These are phyloP conservation scores for Nectonema munidae DNA, from an alignment of 2,888 invertebrate species.

Conservation along the genomic window DNA sequence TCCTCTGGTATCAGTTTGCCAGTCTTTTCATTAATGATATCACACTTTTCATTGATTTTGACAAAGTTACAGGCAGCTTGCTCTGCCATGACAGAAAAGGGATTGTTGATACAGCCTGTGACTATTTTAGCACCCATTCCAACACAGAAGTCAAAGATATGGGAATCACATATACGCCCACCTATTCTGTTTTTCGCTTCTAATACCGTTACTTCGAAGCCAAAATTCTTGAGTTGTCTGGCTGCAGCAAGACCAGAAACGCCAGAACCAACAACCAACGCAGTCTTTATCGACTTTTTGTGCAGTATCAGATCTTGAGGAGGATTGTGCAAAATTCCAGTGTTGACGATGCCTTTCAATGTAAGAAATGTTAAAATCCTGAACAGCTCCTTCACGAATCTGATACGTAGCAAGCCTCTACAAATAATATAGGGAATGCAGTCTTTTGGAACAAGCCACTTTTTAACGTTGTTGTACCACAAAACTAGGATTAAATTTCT, in stretches of 20 bases:
- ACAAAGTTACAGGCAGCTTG: neutral
- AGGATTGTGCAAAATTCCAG: conserved; percentile 20
- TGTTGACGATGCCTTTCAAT: conserved; percentile 22
- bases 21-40: neutral
- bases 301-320: conserved; percentile 18
- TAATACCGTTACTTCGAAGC: conserved; percentile 24
- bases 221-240: conserved; percentile 24
- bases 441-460: conserved; percentile 22
- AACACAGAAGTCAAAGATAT: neutral
- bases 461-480: conserved; percentile 22
- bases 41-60: conserved; percentile 2
- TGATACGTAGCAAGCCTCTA: conserved; percentile 23
- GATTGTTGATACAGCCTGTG: conserved; percentile 27
- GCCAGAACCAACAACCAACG: conserved; percentile 27
- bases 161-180: conserved; percentile 24
- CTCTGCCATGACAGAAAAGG: conserved; percentile 23
- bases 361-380: conserved; percentile 22
- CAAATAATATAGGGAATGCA: conserved; percentile 22
- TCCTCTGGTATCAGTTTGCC: conserved; percentile 2
- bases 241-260: conserved; percentile 26
- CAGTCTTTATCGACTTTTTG: conserved; percentile 18
- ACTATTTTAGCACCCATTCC: conserved; percentile 25
- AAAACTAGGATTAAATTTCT: conserved; percentile 24
- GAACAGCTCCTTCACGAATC: conserved; percentile 20
- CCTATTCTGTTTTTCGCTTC: conserved; percentile 25